phyloP scores from a whole-genome alignment of 2,888 invertebrate genomes.

The Sphaerophoria taeniata region DNA sequence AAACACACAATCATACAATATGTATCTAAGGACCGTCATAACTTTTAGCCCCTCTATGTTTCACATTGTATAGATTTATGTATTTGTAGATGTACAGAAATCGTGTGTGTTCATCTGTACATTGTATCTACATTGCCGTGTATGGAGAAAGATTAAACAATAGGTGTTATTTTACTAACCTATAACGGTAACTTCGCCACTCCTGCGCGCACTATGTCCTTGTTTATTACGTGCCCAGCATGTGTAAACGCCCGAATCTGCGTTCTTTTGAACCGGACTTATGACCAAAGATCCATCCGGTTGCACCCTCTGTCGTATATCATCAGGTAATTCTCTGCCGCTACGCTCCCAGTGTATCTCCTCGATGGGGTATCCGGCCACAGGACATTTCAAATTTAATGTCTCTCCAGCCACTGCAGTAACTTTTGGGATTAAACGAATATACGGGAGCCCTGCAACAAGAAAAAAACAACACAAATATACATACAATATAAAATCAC shows the following conservation, averaged over 20 bases:
- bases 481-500: neutral
- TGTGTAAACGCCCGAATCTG: constrained; percentile 90
- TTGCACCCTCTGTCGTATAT: constrained; percentile 89
- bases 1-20: constrained; percentile 69
- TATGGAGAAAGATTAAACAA: constrained; percentile 12
- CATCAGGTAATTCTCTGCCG: constrained; percentile 89
- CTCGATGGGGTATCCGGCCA: constrained; percentile 92
- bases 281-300: constrained; percentile 90
- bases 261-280: constrained; percentile 89
- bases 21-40: constrained; percentile 7
- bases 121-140: neutral
- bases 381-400: constrained; percentile 90
- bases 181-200: constrained; percentile 90
- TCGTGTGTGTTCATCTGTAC: constrained; percentile 2
- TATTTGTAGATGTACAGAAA: neutral
- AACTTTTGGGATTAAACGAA: constrained; percentile 90
- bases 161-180: constrained; percentile 84
- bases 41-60: neutral
- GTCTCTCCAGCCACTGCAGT: constrained; percentile 91
- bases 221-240: constrained; percentile 92
- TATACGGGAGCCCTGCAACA: constrained; percentile 88
- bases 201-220: constrained; percentile 88
- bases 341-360: constrained; percentile 91
- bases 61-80: neutral
- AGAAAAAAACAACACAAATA: constrained; percentile 36